Conservation (phyloP, 2,797 vertebrate genomes). For the Muscicapa striata region DNA sequence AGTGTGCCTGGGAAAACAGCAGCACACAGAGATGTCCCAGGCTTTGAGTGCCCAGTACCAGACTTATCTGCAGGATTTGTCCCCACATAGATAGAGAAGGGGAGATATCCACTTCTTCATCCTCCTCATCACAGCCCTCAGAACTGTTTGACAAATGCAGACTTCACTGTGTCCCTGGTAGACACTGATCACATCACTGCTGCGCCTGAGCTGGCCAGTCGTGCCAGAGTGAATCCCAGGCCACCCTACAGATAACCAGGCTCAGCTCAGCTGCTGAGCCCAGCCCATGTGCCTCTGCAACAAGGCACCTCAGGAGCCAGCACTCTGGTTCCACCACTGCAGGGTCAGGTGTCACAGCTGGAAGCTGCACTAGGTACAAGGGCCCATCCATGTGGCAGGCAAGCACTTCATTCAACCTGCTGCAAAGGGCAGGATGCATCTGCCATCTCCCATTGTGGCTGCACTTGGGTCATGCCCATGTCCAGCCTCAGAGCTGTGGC, state of each 20-base stretch:
- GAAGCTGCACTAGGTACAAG: fast-evolving
- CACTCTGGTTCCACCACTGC: background rate
- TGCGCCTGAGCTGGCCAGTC: background rate
- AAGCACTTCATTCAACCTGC: fast-evolving
- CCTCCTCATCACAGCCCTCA: background rate
- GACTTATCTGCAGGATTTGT: background rate
- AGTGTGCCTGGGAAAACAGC: background rate
- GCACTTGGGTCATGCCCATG: background rate
- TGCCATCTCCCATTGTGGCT: background rate
- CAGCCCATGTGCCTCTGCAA: background rate
- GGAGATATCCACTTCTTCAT: background rate
- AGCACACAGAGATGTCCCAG: background rate
- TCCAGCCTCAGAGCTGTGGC: background rate
- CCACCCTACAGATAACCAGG: background rate
- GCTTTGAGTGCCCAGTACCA: background rate
- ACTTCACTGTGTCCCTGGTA: background rate
- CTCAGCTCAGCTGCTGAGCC: background rate
- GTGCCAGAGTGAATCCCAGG: background rate
- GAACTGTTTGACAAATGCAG: background rate
- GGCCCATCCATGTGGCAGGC: fast-evolving
- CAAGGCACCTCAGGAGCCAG: background rate
- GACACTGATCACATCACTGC: fast-evolving
- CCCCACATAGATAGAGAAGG: background rate
- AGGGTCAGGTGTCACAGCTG: background rate
- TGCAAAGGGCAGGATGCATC: background rate